phyloP scores from a whole-genome alignment of 2,888 invertebrate genomes.

The Metellina segmentata region DNA sequence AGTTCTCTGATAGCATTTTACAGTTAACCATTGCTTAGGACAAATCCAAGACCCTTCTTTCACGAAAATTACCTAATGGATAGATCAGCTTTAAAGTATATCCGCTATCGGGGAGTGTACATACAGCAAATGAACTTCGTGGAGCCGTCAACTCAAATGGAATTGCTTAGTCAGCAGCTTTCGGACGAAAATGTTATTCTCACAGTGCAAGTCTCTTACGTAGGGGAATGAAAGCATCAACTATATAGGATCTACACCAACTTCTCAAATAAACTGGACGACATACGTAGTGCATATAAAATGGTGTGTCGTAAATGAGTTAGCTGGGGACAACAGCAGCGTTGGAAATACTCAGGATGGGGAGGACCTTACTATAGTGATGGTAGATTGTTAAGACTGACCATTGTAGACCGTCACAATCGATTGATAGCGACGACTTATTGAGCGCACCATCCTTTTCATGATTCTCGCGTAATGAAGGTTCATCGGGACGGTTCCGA shows the following conservation, averaged over 20 bases:
- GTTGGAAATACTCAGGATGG: background rate
- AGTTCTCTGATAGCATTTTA: no score
- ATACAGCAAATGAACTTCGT: background rate
- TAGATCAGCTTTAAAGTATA: background rate
- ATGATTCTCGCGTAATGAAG: slow-evolving; percentile 7
- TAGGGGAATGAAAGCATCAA: background rate
- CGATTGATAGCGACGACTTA: background rate
- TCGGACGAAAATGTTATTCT: background rate
- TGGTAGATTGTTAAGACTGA: background rate
- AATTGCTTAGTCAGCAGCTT: background rate
- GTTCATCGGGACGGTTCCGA: background rate
- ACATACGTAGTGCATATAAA: background rate
- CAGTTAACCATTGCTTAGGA: no score
- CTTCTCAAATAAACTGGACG: background rate
- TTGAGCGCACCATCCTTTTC: background rate
- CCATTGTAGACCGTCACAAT: background rate
- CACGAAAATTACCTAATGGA: background rate
- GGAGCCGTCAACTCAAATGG: background rate
- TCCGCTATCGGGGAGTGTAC: background rate
- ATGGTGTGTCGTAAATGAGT: background rate
- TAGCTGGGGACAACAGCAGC: background rate
- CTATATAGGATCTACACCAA: background rate
- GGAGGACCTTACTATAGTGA: background rate
- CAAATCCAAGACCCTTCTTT: no score
- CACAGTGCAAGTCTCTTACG: no score